Conservation (phyloP, 1,140 invertebrate genomes). For the Pteromalus puparum region DNA sequence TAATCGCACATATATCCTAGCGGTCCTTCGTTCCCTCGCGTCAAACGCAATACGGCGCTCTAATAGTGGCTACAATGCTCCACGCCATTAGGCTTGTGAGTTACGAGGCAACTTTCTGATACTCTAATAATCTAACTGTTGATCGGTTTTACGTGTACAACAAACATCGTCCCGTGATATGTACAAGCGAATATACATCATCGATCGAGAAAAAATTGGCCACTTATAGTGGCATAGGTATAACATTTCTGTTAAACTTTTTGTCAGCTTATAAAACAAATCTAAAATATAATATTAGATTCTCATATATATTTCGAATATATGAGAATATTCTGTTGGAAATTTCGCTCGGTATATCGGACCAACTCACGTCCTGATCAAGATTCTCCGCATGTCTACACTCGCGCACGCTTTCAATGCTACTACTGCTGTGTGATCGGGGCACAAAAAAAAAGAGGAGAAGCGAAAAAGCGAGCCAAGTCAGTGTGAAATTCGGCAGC, state of each 20-base stretch:
- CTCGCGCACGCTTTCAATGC: background rate
- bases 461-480: slow-evolving; percentile 59
- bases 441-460: slow-evolving; percentile 28
- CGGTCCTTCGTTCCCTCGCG: slow-evolving; percentile 55
- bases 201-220: background rate
- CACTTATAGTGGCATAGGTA: too few relatives aligned
- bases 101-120: slow-evolving; percentile 75
- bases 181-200: slow-evolving; percentile 37
- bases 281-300: too few relatives aligned
- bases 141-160: slow-evolving; percentile 61
- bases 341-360: slow-evolving; percentile 22
- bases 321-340: slow-evolving; percentile 7
- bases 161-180: slow-evolving; percentile 44
- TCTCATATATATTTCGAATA: too few relatives aligned
- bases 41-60: slow-evolving; percentile 67
- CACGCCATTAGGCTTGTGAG: slow-evolving; percentile 71
- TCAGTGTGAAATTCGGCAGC: slow-evolving; percentile 74
- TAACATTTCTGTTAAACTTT: background rate
- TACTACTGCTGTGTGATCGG: background rate
- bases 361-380: background rate
- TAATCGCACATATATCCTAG: slow-evolving; percentile 33
- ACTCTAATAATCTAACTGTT: slow-evolving; percentile 74
- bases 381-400: slow-evolving; percentile 31
- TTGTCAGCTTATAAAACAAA: too few relatives aligned
- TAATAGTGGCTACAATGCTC: slow-evolving; percentile 48